These are phyloP conservation scores for Ctenicera cuprea DNA, from an alignment of 2,888 invertebrate genomes.

Conservation along the genomic window DNA sequence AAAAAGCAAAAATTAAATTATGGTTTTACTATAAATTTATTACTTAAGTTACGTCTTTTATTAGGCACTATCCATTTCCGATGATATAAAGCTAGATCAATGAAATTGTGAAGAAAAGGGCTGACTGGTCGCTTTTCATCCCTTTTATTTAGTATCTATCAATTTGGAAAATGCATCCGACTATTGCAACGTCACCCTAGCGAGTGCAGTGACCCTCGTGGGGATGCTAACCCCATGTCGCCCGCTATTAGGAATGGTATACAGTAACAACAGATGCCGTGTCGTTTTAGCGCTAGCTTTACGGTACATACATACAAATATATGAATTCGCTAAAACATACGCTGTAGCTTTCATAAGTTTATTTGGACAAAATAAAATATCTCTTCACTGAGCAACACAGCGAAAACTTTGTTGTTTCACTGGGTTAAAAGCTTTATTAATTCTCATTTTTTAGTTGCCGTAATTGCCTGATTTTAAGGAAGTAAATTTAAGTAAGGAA, in stretches of 20 bases:
- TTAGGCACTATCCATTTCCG: background rate
- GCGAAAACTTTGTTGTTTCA: too few relatives aligned
- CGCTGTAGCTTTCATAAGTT: slow-evolving; percentile 19
- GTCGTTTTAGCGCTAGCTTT: slow-evolving; percentile 15
- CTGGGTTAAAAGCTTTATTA: too few relatives aligned
- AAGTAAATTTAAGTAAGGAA: too few relatives aligned
- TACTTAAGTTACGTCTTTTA: too few relatives aligned
- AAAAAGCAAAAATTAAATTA: too few relatives aligned
- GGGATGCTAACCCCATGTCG: slow-evolving; percentile 42
- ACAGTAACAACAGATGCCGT: slow-evolving; percentile 27
- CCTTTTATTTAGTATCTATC: slow-evolving; percentile 36
- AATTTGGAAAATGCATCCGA: slow-evolving; percentile 41
- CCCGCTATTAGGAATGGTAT: slow-evolving; percentile 18
- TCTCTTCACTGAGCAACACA: too few relatives aligned
- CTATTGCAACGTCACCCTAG: slow-evolving; percentile 31
- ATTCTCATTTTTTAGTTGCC: too few relatives aligned
- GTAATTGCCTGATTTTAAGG: too few relatives aligned
- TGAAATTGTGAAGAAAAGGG: background rate
- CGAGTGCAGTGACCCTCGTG: slow-evolving; percentile 40
- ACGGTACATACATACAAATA: background rate
- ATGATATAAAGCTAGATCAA: too few relatives aligned
- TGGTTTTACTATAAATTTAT: too few relatives aligned
- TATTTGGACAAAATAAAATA: background rate
- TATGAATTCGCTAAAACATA: slow-evolving; percentile 27
- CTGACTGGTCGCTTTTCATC: background rate